Conservation (phyloP, 2,113 vertebrate species). For the Perca fluviatilis region DNA sequence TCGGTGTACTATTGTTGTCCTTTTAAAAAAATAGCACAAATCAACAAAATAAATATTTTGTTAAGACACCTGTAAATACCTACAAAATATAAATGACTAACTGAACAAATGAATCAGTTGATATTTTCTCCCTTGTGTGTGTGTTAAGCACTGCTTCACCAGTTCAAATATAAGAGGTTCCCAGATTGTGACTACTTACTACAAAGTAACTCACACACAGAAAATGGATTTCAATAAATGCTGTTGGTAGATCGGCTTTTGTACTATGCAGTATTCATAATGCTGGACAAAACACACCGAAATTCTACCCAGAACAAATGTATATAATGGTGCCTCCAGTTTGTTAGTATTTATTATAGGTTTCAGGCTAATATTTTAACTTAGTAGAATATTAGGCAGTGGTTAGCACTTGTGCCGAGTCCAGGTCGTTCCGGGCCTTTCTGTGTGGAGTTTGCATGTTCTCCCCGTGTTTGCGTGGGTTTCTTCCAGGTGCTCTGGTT, state of each 20-base stretch:
- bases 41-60: not conserved
- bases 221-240: slow-evolving; percentile 6
- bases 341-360: not conserved
- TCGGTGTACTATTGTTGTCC: not conserved
- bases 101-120: slow-evolving; percentile 36
- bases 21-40: not conserved
- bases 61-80: not conserved
- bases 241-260: not conserved
- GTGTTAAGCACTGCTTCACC: slow-evolving; percentile 44
- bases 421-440: too few species aligned
- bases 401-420: too few species aligned
- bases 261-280: not conserved
- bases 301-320: not conserved
- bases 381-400: not conserved
- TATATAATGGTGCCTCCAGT: not conserved
- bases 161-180: slow-evolving; percentile 15
- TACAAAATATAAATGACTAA: not conserved
- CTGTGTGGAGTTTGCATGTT: too few species aligned
- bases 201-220: not conserved
- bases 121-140: not conserved
- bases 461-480: too few species aligned
- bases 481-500: too few species aligned
- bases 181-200: slow-evolving; percentile 6
- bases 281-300: not conserved
- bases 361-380: slow-evolving; percentile 9